phyloP scores from a whole-genome alignment of 2,113 vertebrate species.

The Sapayoa aenigma region DNA sequence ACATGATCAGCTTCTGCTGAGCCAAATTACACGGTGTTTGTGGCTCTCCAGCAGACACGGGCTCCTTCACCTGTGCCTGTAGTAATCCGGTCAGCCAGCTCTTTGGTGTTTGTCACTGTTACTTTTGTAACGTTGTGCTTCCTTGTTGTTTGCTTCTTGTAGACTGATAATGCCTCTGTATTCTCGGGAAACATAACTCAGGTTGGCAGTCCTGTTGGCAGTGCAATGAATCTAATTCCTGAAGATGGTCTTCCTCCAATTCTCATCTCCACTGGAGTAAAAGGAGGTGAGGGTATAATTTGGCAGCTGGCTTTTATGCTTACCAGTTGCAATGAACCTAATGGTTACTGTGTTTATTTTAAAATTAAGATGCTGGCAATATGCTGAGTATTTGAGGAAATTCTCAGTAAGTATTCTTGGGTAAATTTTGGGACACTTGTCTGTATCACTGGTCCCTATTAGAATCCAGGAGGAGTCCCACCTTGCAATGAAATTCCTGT shows the following conservation, averaged over 20 bases:
- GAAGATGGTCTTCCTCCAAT: constrained; percentile 99
- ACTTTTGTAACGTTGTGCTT: not conserved
- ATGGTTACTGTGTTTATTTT: not conserved
- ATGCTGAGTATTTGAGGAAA: not conserved
- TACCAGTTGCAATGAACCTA: not conserved
- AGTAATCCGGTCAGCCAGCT: not conserved
- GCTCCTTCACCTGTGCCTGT: not conserved
- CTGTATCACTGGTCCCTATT: not conserved
- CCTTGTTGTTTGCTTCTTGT: constrained; percentile 36
- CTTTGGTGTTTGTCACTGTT: not conserved
- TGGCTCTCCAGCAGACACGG: not conserved
- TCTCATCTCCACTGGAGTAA: constrained; percentile 97
- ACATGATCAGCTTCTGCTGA: not conserved
- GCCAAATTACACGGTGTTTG: not conserved
- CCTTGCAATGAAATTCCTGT: not conserved
- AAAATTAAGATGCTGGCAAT: constrained; percentile 15
- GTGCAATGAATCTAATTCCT: constrained; percentile 94
- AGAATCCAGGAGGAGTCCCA: not conserved
- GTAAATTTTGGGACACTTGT: not conserved
- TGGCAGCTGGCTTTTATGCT: not conserved
- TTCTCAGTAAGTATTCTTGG: not conserved
- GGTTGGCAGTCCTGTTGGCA: constrained; percentile 92
- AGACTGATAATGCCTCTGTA: constrained; percentile 77
- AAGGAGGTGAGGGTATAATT: constrained; percentile 87
- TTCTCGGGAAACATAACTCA: constrained; percentile 84